A percentile compares a stretch with the other conserved stretches of the same genome.
Conservation (phyloP, 2,797 vertebrate species). For the Pteropus rufus region DNA sequence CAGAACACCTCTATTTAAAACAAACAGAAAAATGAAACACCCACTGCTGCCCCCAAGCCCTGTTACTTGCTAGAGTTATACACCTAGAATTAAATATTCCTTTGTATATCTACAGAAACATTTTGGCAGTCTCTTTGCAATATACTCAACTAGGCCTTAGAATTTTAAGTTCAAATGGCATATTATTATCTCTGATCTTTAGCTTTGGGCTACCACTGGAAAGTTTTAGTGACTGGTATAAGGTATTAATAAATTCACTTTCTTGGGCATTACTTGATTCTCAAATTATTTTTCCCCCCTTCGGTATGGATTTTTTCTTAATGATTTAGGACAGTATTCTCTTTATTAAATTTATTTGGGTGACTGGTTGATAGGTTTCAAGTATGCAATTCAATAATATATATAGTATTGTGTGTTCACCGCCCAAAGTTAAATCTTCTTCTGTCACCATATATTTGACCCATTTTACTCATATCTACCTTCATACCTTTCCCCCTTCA, state of each 20-base stretch:
- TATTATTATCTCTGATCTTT: neutral
- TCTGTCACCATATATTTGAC: too few relatives aligned
- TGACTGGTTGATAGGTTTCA: too few relatives aligned
- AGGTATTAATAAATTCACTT: neutral
- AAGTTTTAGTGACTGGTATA: neutral
- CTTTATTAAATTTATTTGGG: too few relatives aligned
- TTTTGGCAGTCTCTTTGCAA: neutral
- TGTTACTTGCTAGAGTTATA: neutral
- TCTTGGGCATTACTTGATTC: neutral
- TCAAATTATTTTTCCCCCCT: neutral
- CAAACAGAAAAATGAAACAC: neutral
- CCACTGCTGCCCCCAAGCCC: neutral
- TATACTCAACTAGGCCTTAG: neutral
- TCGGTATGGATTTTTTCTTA: too few relatives aligned
- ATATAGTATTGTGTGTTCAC: too few relatives aligned
- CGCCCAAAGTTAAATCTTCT: too few relatives aligned
- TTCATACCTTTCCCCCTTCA: too few relatives aligned
- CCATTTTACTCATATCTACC: too few relatives aligned
- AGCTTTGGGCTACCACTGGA: neutral
- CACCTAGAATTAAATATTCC: neutral
- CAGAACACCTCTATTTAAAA: neutral
- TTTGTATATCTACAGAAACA: neutral
- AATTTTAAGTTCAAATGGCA: neutral
- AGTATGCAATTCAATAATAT: too few relatives aligned
- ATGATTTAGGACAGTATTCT: too few relatives aligned